Evolutionary conservation across 2,797 vertebrate genomes (phyloP).

Genomic region (Antennarius maculatus): DNA sequence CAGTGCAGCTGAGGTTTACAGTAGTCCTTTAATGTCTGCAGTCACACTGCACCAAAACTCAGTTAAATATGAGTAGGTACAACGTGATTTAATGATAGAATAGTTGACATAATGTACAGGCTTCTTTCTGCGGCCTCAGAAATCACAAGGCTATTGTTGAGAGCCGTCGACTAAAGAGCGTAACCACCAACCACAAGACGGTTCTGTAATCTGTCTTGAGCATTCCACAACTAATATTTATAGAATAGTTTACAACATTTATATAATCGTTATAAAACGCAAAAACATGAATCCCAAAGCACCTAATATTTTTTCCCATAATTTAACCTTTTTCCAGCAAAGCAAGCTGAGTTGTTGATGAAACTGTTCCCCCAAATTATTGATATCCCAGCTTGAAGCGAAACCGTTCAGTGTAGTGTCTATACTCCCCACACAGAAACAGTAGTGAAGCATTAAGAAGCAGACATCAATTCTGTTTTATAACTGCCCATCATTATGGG

Average conservation of each 20-base stretch:
- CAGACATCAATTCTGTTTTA: constrained; percentile 72
- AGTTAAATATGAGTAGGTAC: constrained; percentile 4
- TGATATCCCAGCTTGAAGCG: constrained; percentile 20
- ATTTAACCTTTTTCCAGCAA: background rate
- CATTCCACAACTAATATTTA: background rate
- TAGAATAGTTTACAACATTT: background rate
- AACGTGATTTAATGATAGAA: constrained; percentile 3
- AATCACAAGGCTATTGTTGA: background rate
- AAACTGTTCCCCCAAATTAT: background rate
- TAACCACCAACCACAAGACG: background rate
- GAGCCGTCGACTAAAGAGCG: background rate
- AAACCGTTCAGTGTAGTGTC: constrained; percentile 13
- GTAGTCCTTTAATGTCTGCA: constrained; percentile 34
- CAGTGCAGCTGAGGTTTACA: constrained; percentile 52
- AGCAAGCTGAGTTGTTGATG: background rate
- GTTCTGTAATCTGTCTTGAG: background rate
- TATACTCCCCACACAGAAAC: constrained; percentile 14
- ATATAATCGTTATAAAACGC: constrained; percentile 3
- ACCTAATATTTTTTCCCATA: background rate
- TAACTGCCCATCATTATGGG: constrained; percentile 66
- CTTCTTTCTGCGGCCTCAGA: background rate
- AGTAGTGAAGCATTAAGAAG: constrained; percentile 30
- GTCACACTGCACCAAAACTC: constrained; percentile 46
- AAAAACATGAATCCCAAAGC: constrained; percentile 1
- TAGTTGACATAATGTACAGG: background rate